phyloP scores from a whole-genome alignment of 2,888 invertebrate species.

The Tenthredo livida region DNA sequence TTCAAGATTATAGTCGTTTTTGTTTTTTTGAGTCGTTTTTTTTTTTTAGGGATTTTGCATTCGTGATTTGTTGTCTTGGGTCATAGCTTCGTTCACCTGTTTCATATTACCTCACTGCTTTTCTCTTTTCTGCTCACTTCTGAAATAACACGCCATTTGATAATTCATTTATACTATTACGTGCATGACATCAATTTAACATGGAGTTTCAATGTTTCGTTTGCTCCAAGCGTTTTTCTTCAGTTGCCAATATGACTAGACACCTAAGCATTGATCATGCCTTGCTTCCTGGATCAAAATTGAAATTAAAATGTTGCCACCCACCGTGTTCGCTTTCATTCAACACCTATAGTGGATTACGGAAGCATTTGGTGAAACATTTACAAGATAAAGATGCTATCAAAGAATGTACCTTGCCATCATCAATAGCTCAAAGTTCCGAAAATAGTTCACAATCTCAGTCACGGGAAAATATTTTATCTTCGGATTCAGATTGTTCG shows the following conservation, averaged over 20 bases:
- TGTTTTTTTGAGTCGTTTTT: no score
- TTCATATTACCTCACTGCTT: no score
- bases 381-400: background rate
- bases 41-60: background rate
- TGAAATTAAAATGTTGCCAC: constrained; percentile 8
- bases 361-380: constrained; percentile 24
- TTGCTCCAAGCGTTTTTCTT: background rate
- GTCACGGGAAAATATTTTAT: no score
- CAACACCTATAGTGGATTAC: constrained; percentile 13
- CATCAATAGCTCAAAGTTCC: background rate
- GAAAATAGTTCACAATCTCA: no score
- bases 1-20: no score
- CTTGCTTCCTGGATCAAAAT: constrained; percentile 6
- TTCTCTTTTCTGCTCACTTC: no score
- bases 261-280: constrained; percentile 31
- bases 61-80: background rate
- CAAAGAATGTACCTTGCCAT: background rate
- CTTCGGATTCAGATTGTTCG: no score
- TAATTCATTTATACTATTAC: no score
- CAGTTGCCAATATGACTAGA: background rate
- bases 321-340: constrained; percentile 26
- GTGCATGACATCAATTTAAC: no score
- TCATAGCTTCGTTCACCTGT: background rate
- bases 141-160: no score
- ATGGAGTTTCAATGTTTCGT: background rate